A percentile compares a stretch with the other conserved stretches of the same genome.
Evolutionary conservation across 2,888 invertebrate genomes (phyloP).

Genomic region (Pedicia rivosa): DNA sequence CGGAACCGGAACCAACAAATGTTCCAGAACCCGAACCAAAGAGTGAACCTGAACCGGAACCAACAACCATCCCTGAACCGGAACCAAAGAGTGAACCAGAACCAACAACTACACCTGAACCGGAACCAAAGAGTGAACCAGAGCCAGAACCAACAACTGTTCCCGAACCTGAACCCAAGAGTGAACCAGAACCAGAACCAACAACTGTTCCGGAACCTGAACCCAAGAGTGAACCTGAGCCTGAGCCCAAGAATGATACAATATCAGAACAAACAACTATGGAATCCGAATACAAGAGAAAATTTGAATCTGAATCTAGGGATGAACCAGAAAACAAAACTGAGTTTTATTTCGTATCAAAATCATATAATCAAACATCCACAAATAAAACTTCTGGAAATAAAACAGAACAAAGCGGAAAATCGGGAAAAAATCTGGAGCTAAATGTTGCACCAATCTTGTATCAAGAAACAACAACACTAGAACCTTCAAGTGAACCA

Average conservation of each 20-base stretch:
- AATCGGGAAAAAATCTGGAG: no score
- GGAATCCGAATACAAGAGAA: slow-evolving; percentile 14
- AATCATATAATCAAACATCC: no score
- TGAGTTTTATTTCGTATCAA: no score
- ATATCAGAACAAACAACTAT: neutral
- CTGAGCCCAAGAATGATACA: slow-evolving; percentile 4
- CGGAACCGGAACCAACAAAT: slow-evolving; percentile 25
- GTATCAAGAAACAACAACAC: slow-evolving; percentile 21
- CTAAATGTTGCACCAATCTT: no score
- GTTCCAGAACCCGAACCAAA: neutral
- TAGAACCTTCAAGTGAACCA: slow-evolving; percentile 23
- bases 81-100: slow-evolving; percentile 13
- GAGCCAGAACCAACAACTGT: slow-evolving; percentile 10
- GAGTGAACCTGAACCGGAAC: slow-evolving; percentile 20
- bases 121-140: slow-evolving; percentile 13
- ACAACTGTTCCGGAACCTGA: slow-evolving; percentile 25
- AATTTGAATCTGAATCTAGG: slow-evolving; percentile 28
- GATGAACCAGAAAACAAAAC: slow-evolving; percentile 20
- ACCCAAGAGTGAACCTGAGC: slow-evolving; percentile 21
- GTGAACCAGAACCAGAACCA: slow-evolving; percentile 18
- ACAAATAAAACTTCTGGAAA: no score
- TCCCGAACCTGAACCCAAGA: slow-evolving; percentile 11
- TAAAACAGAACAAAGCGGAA: no score
- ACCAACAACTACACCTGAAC: slow-evolving; percentile 24
- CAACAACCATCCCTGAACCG: slow-evolving; percentile 25